These are phyloP conservation scores for Poeciliopsis presidionis DNA, from an alignment of 2,797 vertebrate species.

Conservation along the genomic window DNA sequence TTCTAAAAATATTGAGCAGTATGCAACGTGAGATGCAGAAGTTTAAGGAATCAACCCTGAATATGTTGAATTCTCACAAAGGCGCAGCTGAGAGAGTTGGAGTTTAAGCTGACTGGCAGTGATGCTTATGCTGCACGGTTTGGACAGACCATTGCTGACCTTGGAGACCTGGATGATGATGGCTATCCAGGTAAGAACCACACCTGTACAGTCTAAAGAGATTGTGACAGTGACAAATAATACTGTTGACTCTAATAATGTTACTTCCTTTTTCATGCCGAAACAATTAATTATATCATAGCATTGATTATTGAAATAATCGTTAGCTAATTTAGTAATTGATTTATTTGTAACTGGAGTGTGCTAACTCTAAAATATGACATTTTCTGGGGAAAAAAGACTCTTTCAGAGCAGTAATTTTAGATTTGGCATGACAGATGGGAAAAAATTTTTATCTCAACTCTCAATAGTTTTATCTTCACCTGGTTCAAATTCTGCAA, in stretches of 20 bases:
- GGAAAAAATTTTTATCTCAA: too few relatives aligned
- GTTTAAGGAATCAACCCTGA: background rate
- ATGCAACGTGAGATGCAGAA: background rate
- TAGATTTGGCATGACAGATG: too few relatives aligned
- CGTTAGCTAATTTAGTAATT: too few relatives aligned
- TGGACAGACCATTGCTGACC: constrained; percentile 88
- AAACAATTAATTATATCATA: too few relatives aligned
- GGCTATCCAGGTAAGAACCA: constrained; percentile 87
- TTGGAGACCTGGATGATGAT: constrained; percentile 96
- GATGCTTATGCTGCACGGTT: constrained; percentile 90
- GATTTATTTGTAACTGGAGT: too few relatives aligned
- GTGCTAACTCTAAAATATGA: too few relatives aligned
- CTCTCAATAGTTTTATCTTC: too few relatives aligned
- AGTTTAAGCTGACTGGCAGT: constrained; percentile 84
- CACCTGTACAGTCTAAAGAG: constrained; percentile 5
- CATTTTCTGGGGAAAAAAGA: too few relatives aligned
- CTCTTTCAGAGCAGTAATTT: too few relatives aligned
- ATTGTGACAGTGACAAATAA: background rate
- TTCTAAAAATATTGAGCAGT: background rate
- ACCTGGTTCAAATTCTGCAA: too few relatives aligned
- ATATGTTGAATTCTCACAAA: constrained; percentile 33
- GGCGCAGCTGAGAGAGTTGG: constrained; percentile 84
- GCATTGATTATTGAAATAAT: too few relatives aligned
- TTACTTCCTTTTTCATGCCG: too few relatives aligned
- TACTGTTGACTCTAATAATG: background rate